Conservation (phyloP, 1,140 invertebrate species). For the Bombus vancouverensis region DNA sequence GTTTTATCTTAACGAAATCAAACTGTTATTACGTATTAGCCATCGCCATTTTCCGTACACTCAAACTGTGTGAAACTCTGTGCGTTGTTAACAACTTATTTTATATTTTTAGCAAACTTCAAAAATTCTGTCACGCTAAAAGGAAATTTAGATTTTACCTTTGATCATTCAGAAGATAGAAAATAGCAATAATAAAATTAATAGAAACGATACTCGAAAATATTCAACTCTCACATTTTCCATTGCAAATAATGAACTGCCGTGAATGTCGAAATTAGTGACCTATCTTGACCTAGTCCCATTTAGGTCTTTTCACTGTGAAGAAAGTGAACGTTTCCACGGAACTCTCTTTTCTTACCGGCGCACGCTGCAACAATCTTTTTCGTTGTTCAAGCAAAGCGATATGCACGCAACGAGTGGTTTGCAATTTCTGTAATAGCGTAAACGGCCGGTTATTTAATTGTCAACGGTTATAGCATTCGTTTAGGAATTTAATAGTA, state of each 20-base stretch:
- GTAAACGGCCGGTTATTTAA: slow-evolving; percentile 34
- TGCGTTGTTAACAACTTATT: too few species aligned
- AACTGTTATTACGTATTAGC: too few species aligned
- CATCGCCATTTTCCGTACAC: too few species aligned
- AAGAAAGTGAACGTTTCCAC: background rate
- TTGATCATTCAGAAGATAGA: background rate
- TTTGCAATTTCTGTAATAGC: slow-evolving; percentile 44
- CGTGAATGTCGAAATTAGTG: background rate
- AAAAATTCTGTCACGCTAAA: too few species aligned
- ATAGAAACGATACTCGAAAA: too few species aligned
- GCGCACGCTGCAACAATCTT: background rate
- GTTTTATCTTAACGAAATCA: background rate
- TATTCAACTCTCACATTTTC: too few species aligned
- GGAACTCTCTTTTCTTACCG: background rate
- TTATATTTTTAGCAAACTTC: too few species aligned
- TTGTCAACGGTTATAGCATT: slow-evolving; percentile 39
- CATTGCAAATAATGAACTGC: too few species aligned
- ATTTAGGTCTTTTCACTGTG: background rate
- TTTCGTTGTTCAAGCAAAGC: background rate
- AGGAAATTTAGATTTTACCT: background rate
- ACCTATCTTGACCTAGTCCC: background rate
- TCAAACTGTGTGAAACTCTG: too few species aligned
- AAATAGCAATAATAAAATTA: too few species aligned
- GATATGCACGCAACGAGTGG: slow-evolving; percentile 15
- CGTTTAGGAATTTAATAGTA: slow-evolving; percentile 6